phyloP scores from a whole-genome alignment of 2,113 vertebrate species.

The Catharus bicknelli region DNA sequence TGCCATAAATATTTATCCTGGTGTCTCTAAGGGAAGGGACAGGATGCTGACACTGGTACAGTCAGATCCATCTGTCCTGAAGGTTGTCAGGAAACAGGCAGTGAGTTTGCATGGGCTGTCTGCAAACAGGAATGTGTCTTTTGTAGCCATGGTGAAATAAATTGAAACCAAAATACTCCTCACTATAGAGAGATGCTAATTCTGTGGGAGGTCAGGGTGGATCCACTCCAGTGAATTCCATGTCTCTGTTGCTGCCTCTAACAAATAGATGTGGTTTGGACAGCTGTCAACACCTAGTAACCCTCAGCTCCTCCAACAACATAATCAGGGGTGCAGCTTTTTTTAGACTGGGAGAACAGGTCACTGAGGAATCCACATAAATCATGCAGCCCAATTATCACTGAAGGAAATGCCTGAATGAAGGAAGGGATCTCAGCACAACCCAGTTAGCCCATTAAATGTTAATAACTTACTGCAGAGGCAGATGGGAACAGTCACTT shows the following conservation, averaged over 20 bases:
- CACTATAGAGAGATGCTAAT: neutral
- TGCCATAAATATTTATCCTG: slow-evolving; percentile 44
- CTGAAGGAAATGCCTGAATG: slow-evolving; percentile 12
- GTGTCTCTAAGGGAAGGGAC: neutral
- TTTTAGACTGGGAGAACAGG: slow-evolving; percentile 8
- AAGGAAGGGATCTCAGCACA: slow-evolving; percentile 6
- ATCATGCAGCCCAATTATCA: neutral
- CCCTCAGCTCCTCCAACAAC: neutral
- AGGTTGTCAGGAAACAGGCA: slow-evolving; percentile 22
- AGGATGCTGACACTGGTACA: neutral
- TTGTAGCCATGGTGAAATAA: slow-evolving; percentile 50
- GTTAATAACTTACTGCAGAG: slow-evolving; percentile 30
- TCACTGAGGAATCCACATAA: slow-evolving; percentile 17
- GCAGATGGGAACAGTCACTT: slow-evolving; percentile 41
- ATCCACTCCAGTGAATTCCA: slow-evolving; percentile 18
- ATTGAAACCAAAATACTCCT: slow-evolving; percentile 31
- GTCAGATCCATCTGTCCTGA: neutral
- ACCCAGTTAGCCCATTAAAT: slow-evolving; percentile 36
- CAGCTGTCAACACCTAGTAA: neutral
- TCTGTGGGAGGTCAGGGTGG: slow-evolving; percentile 11
- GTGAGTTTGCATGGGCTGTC: neutral
- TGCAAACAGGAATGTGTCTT: slow-evolving; percentile 4
- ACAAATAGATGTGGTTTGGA: neutral
- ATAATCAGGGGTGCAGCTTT: neutral
- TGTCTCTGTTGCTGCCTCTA: neutral